Base-by-base conservation (phyloP, 1,140 invertebrate genomes). In the Procambarus virginalis region DNA sequence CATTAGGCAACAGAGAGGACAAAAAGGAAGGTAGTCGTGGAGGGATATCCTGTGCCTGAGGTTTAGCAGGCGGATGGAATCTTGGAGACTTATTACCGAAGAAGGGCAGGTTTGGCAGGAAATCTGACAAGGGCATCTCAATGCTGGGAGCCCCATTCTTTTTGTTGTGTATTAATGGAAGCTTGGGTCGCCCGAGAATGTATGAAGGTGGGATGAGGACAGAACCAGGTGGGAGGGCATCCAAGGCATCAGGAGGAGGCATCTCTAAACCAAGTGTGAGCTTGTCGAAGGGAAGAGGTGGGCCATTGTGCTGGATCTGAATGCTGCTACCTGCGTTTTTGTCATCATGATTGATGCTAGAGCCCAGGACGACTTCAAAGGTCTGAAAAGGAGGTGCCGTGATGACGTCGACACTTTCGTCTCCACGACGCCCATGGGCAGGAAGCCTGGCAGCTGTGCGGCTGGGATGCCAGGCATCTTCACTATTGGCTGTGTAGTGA, bases 231-330 rank as follows among this genome's bases (percentile, higher is more conserved):
- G 91, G 91, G 51, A 92, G 82, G 17, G 91, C 91, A 14, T 86
- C 84, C 34, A 92, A 64, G 12, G 91, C 91, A 12, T 92, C 91
- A 17, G 91, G 91, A n/a, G 91, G 91, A 45, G 91, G 91, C 91
- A 92, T 92, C 22, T 91, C 86, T 12, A 92, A 58, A 5, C 91
- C 91, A 9, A 92, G 64, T 70, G 70, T 86, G 2, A 92, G 60
- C 48, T 90, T 86, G 60, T 77, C 75, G n/a, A 86, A 82, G 55
- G 81, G 80, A 3, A 84, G 88, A 34, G 81, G 55, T 48, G 60
- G 82, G 77, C 70, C 46, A 46, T 75, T 73, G 48, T 12, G 78
- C 17, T 34, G 76, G 8, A 22, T n/a, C 9, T 48, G 76, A 17
- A 51, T 8, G n/a, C 86, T 60, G 48, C 34, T 46, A 5, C n/a